These are phyloP conservation scores for Molossus alvarezi DNA, from an alignment of 2,797 vertebrate species.

Conservation along the genomic window DNA sequence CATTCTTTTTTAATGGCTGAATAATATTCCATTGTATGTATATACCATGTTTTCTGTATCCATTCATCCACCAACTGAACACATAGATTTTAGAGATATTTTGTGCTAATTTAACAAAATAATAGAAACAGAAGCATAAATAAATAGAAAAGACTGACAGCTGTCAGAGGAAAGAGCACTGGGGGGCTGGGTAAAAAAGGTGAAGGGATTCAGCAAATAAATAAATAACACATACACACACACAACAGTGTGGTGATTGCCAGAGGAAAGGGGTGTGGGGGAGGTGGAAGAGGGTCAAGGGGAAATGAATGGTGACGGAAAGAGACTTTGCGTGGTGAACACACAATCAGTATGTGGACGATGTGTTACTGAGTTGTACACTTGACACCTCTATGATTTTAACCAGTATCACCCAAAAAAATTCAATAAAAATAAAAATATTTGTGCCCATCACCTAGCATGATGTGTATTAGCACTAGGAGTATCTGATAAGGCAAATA, in stretches of 20 bases:
- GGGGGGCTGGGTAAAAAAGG: background rate
- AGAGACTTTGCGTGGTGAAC: background rate
- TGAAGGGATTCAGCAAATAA: background rate
- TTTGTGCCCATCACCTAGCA: background rate
- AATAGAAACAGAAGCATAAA: background rate
- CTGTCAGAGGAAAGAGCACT: background rate
- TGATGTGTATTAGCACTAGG: background rate
- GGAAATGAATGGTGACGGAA: background rate
- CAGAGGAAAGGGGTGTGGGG: background rate
- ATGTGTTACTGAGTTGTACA: background rate
- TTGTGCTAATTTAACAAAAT: background rate
- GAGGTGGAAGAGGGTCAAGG: background rate
- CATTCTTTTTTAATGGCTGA: conserved; percentile 2
- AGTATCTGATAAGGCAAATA: conserved; percentile 23
- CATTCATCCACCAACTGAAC: background rate
- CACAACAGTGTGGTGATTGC: background rate
- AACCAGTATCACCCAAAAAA: background rate
- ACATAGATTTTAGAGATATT: conserved; percentile 28
- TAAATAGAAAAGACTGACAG: background rate
- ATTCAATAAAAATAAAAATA: background rate
- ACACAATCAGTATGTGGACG: background rate
- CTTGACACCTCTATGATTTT: background rate
- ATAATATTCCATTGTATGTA: background rate
- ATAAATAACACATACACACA: background rate
- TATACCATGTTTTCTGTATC: background rate